These are phyloP conservation scores for Hydractinia echinata DNA, from an alignment of 30 jellyfish, hydroid and myxozoan species.

Conservation along the genomic window DNA sequence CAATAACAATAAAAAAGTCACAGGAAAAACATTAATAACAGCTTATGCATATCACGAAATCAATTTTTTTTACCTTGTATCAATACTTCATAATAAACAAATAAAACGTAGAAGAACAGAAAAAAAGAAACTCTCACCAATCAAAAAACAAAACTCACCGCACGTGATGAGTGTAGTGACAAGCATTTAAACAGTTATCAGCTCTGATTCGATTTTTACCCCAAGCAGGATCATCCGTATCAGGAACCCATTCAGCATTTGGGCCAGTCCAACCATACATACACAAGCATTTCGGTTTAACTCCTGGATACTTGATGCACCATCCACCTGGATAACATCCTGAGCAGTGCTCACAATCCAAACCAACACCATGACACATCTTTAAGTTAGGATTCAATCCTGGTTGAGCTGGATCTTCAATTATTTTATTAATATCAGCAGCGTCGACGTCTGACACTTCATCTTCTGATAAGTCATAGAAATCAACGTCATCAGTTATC, in stretches of 20 bases:
- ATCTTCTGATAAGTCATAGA: too few species aligned
- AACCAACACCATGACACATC: slow-evolving; percentile 16
- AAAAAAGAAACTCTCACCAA: too few species aligned
- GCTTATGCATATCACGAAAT: not conserved
- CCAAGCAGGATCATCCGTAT: slow-evolving; percentile 24
- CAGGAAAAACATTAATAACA: too few species aligned
- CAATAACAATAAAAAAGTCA: too few species aligned
- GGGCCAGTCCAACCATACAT: slow-evolving; percentile 38
- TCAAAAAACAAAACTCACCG: not conserved
- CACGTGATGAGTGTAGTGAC: slow-evolving; percentile 30
- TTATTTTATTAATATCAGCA: too few species aligned
- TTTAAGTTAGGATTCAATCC: not conserved
- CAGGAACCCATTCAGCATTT: not conserved
- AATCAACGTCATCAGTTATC: too few species aligned
- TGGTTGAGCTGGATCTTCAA: not conserved
- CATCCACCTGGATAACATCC: slow-evolving; percentile 6
- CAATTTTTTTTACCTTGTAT: too few species aligned
- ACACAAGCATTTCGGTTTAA: slow-evolving; percentile 14
- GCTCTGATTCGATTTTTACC: slow-evolving; percentile 30
- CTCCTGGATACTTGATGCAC: not conserved
- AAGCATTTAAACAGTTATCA: slow-evolving; percentile 3
- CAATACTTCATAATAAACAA: too few species aligned
- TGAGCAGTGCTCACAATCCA: not conserved
- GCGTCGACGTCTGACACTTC: too few species aligned
- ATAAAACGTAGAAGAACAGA: too few species aligned